phyloP scores from a whole-genome alignment of 1,140 invertebrate species.

The Megathymus violae region DNA sequence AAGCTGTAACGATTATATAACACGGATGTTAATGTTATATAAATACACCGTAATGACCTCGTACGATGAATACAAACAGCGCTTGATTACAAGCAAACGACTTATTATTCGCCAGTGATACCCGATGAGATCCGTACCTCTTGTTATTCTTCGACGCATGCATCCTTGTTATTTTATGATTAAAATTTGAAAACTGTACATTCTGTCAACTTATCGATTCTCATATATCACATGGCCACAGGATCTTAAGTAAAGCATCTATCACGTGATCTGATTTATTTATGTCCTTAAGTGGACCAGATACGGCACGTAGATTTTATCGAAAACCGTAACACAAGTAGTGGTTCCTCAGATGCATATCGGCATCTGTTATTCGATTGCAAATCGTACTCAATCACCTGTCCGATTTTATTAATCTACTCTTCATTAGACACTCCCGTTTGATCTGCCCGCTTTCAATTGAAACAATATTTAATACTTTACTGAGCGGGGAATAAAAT shows the following conservation, averaged over 20 bases:
- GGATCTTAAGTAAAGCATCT: slow-evolving; percentile 25
- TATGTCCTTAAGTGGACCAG: slow-evolving; percentile 40
- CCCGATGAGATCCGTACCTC: no score
- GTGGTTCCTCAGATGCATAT: slow-evolving; percentile 48
- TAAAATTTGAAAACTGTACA: no score
- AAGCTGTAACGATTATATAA: no score
- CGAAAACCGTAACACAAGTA: slow-evolving; percentile 66
- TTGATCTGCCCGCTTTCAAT: slow-evolving; percentile 79
- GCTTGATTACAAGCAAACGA: no score
- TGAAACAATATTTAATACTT: slow-evolving; percentile 81
- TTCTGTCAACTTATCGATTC: neutral
- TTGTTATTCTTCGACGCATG: no score
- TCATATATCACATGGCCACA: neutral
- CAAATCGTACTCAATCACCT: slow-evolving; percentile 67
- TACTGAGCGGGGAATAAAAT: slow-evolving; percentile 75
- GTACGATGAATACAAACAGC: no score
- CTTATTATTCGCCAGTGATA: no score
- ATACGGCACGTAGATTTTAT: slow-evolving; percentile 46
- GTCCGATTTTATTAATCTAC: slow-evolving; percentile 67
- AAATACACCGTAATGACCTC: no score
- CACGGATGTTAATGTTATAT: no score
- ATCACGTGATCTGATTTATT: slow-evolving; percentile 37
- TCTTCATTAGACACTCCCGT: slow-evolving; percentile 69
- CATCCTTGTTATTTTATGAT: no score
- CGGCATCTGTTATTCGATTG: slow-evolving; percentile 46